phyloP scores from a whole-genome alignment of 2,113 vertebrate genomes.

The Polypterus senegalus region DNA sequence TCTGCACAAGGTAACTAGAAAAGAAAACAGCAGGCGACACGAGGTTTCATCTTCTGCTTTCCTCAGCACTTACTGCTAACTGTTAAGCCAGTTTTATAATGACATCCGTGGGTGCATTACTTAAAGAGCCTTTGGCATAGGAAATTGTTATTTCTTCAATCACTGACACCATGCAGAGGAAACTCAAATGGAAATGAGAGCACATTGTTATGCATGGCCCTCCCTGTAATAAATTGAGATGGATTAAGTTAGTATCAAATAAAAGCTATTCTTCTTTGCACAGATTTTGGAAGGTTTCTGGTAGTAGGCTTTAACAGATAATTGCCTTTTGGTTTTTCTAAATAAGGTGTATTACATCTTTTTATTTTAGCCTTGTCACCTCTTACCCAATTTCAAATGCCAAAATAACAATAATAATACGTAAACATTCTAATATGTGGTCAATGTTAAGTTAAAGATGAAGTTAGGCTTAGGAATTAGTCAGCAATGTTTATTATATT shows the following conservation, averaged over 20 bases:
- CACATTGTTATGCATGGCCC: conserved; percentile 80
- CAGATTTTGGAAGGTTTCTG: conserved; percentile 72
- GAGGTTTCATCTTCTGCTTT: conserved; percentile 28
- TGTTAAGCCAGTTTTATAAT: conserved; percentile 66
- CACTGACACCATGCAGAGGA: conserved; percentile 81
- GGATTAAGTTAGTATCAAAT: conserved; percentile 87
- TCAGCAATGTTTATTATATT: too few relatives aligned
- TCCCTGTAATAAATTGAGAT: conserved; percentile 78
- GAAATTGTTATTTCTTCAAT: conserved; percentile 93
- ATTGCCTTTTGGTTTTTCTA: conserved; percentile 78
- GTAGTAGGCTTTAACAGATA: conserved; percentile 78
- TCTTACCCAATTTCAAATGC: conserved; percentile 43
- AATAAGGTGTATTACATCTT: conserved; percentile 71
- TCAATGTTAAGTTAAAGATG: too few relatives aligned
- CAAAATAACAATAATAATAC: too few relatives aligned
- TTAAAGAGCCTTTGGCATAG: conserved; percentile 74
- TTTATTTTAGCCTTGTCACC: conserved; percentile 71
- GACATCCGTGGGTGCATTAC: conserved; percentile 62
- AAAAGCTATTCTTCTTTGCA: conserved; percentile 72
- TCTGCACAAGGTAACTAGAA: conserved; percentile 53
- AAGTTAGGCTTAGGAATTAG: too few relatives aligned
- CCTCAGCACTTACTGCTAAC: conserved; percentile 14
- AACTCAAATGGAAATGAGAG: conserved; percentile 83
- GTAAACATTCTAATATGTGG: too few relatives aligned
- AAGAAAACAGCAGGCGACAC: conserved; percentile 31